phyloP scores from a whole-genome alignment of 2,797 vertebrate genomes.

The Trichosurus vulpecula region DNA sequence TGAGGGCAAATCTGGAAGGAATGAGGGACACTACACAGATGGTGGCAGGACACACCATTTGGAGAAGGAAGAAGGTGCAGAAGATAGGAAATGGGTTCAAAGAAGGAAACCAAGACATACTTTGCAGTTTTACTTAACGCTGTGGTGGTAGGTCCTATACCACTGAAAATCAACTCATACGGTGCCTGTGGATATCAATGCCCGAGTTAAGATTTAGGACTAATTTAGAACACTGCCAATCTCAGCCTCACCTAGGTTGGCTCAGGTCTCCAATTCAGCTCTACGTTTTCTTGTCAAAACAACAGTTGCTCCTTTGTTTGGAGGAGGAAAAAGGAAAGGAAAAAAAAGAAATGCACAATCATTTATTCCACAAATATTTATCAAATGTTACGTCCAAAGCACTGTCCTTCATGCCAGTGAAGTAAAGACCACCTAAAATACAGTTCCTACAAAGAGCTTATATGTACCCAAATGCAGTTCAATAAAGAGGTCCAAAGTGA shows the following conservation, averaged over 20 bases:
- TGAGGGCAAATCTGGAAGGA: neutral
- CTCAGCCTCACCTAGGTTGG: neutral
- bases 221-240: neutral
- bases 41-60: neutral
- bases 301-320: neutral
- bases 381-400: neutral
- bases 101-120: neutral
- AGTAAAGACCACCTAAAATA: neutral
- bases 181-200: neutral
- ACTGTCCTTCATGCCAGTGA: neutral
- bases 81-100: neutral
- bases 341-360: neutral
- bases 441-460: neutral
- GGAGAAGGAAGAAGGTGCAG: neutral
- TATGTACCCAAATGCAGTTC: neutral
- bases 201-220: neutral
- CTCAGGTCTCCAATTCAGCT: neutral
- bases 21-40: neutral
- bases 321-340: neutral
- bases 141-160: neutral
- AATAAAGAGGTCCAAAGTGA: neutral
- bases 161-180: neutral
- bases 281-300: neutral
- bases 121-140: neutral
- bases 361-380: neutral